phyloP scores from a whole-genome alignment of 2,113 vertebrate species.

The Ceyx margarethae region DNA sequence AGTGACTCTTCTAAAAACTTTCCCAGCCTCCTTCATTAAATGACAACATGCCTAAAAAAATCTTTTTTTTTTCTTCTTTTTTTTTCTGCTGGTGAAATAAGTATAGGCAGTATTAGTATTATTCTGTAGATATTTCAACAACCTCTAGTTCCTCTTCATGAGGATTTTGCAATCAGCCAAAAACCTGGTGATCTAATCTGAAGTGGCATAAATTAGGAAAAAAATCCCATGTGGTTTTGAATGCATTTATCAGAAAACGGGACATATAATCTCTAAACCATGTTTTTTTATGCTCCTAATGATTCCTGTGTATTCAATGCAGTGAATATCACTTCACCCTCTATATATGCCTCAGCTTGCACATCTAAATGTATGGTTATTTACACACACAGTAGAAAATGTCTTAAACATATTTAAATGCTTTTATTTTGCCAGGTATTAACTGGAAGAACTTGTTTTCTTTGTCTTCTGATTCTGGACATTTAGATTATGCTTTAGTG shows the following conservation, averaged over 20 bases:
- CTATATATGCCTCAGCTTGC: background rate
- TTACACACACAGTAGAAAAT: background rate
- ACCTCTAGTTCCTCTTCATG: background rate
- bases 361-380: background rate
- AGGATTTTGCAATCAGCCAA: background rate
- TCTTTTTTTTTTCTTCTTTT: background rate
- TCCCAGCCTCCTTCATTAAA: background rate
- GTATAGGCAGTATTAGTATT: background rate
- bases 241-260: background rate
- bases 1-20: background rate
- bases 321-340: background rate
- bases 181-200: background rate
- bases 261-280: background rate
- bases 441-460: background rate
- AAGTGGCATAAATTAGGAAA: background rate
- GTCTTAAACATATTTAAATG: background rate
- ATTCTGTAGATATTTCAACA: background rate
- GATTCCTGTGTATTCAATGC: background rate
- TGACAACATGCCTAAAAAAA: background rate
- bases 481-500: background rate
- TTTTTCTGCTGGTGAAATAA: background rate
- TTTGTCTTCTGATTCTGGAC: background rate
- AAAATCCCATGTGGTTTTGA: rapidly evolving
- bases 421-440: background rate
- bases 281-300: background rate